Conservation (phyloP, 2,888 invertebrate species). For the Laothoe populi region DNA sequence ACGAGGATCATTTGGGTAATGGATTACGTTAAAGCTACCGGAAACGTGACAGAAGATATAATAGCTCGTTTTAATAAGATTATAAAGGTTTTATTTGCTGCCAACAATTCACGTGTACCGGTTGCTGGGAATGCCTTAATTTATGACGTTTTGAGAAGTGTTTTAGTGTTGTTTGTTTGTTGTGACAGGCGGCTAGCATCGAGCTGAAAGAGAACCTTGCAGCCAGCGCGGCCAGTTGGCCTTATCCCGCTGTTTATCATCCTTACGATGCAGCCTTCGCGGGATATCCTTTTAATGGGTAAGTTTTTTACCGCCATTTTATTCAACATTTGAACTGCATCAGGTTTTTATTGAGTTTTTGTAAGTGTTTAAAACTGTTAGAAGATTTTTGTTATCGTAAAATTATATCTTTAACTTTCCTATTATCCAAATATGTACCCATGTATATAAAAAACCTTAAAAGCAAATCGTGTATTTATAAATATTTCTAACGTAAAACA, state of each 20-base stretch:
- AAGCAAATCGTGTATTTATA: background rate
- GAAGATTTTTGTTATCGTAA: background rate
- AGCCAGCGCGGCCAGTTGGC: slow-evolving; percentile 93
- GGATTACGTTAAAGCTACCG: slow-evolving; percentile 77
- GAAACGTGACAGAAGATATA: slow-evolving; percentile 58
- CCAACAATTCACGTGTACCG: slow-evolving; percentile 36
- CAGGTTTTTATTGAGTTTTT: background rate
- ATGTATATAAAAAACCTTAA: background rate
- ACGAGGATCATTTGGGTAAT: slow-evolving; percentile 70
- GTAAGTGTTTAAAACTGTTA: background rate
- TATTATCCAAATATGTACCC: background rate
- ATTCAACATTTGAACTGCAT: slow-evolving; percentile 22
- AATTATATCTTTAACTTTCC: background rate
- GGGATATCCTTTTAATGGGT: slow-evolving; percentile 98
- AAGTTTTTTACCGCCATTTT: slow-evolving; percentile 71
- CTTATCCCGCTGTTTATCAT: slow-evolving; percentile 96
- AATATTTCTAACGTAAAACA: background rate
- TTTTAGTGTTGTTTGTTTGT: slow-evolving; percentile 37
- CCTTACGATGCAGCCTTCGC: slow-evolving; percentile 97
- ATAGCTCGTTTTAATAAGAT: slow-evolving; percentile 38
- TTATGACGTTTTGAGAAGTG: slow-evolving; percentile 15
- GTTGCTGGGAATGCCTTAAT: slow-evolving; percentile 27
- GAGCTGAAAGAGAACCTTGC: slow-evolving; percentile 95
- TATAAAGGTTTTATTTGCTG: slow-evolving; percentile 41
- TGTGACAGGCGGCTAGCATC: slow-evolving; percentile 91